Evolutionary conservation across 2,888 invertebrate genomes (phyloP).

Genomic region (Pterostichus madidus): DNA sequence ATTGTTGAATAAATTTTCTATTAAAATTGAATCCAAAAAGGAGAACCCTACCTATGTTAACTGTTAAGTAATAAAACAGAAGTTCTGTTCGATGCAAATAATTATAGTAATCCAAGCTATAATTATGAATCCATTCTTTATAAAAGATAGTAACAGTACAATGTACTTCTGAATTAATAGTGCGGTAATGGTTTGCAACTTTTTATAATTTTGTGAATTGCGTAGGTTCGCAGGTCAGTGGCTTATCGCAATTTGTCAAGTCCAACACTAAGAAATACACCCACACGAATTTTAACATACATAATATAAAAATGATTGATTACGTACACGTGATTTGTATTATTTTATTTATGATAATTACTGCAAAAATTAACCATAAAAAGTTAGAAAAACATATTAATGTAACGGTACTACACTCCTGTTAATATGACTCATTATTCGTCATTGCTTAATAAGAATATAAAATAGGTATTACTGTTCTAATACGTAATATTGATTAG

Average conservation of each 20-base stretch:
- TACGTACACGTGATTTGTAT: slow-evolving; percentile 1
- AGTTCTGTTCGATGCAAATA: slow-evolving; percentile 41
- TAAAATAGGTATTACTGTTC: not conserved
- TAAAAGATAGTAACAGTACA: slow-evolving; percentile 40
- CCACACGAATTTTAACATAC: slow-evolving; percentile 1
- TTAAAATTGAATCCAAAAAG: slow-evolving; percentile 7
- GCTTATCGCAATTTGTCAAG: slow-evolving; percentile 41
- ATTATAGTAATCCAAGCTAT: slow-evolving; percentile 42
- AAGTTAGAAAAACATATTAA: slow-evolving; percentile 1
- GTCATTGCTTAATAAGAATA: not conserved
- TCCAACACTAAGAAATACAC: not conserved
- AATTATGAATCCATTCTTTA: slow-evolving; percentile 34
- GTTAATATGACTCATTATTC: slow-evolving; percentile 7
- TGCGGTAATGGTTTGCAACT: slow-evolving; percentile 8
- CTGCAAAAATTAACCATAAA: slow-evolving; percentile 23
- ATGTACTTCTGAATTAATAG: slow-evolving; percentile 38
- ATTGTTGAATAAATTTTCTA: no score
- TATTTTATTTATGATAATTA: slow-evolving; percentile 45
- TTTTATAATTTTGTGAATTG: slow-evolving; percentile 4
- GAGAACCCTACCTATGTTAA: slow-evolving; percentile 31
- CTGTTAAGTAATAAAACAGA: slow-evolving; percentile 48
- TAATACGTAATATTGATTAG: no score
- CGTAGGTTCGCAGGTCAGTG: slow-evolving; percentile 32
- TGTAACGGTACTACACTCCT: slow-evolving; percentile 2
- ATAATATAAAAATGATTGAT: slow-evolving; percentile 10